Base-by-base conservation (phyloP, 2,797 vertebrate genomes). In the Esox masquinongy region DNA sequence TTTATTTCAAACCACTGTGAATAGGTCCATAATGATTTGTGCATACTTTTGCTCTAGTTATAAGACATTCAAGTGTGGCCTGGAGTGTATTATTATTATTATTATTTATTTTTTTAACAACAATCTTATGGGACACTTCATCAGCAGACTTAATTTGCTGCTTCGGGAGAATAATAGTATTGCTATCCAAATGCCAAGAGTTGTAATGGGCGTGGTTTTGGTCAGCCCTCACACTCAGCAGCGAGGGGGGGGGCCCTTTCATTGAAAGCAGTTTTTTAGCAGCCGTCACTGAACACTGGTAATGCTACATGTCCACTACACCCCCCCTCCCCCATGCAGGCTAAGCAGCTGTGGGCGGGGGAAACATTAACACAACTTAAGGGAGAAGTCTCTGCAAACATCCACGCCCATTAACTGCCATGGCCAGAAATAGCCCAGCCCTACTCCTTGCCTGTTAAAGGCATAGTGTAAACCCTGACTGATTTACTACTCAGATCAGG, bases 401-500 rank as follows among this genome's bases (percentile, higher is more conserved):
- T 72, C 1, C 51, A 63, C 29, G 74, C 78, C 78, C 78, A 83
- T 29, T 43, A 50, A 59, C 71, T 82, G 83, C 81, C 71, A 63
- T 75, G 75, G 71, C 91, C 87, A 89, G 86, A 85, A 95, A 94
- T 94, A 94, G 90, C 87, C 70, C 63, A 75, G 86, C 4, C 56
- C 69, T 50, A 74, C 77, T 76, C 12, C 43, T 75, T 71, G 59
- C 75, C 68, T 50, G 39, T 72, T 50, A 26, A 81, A 49, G 31
- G 7, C 73, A 68, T 50, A 36, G n/a, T 68, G 53, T 59, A 80
- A 73, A 80, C 51, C 16, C 47, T 34, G 64, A 50, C 47, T 79
- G 80, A 90, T 92, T 91, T 90, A 90, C 85, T 9, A 66, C 61
- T 19, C 53, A n/a, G 17, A 4, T 22, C 4, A 17, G n/a, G 17